phyloP scores from a whole-genome alignment of 2,113 vertebrate species.

The Eublepharis macularius region DNA sequence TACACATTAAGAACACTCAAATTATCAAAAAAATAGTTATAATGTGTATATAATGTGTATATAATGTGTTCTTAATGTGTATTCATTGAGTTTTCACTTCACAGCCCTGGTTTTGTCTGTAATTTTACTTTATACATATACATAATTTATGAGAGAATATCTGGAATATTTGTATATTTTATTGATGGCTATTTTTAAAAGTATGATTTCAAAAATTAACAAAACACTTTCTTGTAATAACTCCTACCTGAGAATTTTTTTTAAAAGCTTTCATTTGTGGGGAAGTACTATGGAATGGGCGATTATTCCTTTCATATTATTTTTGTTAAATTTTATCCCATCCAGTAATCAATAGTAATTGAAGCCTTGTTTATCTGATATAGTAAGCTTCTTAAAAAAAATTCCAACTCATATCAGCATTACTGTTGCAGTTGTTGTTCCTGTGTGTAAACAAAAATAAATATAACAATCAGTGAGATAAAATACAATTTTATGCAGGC shows the following conservation, averaged over 20 bases:
- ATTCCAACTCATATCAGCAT: neutral
- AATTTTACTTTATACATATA: neutral
- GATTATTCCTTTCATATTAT: neutral
- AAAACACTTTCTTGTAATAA: neutral
- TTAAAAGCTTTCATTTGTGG: neutral
- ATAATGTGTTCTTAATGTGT: too few species aligned
- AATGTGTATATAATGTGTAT: too few species aligned
- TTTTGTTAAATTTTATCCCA: neutral
- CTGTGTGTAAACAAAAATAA: neutral
- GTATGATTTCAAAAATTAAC: neutral
- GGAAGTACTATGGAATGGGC: neutral
- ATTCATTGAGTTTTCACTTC: too few species aligned
- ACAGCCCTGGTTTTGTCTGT: too few species aligned
- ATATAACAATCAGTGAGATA: neutral
- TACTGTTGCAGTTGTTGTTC: neutral
- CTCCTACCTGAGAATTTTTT: neutral
- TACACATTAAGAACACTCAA: too few species aligned
- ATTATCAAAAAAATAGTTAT: too few species aligned
- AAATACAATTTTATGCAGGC: too few species aligned
- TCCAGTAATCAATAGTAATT: neutral
- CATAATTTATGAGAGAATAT: neutral
- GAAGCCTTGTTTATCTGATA: neutral
- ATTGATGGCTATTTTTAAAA: neutral
- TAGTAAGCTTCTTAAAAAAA: neutral
- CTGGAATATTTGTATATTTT: neutral